Conservation (phyloP, 2,888 invertebrate genomes). For the Acleris laterana region DNA sequence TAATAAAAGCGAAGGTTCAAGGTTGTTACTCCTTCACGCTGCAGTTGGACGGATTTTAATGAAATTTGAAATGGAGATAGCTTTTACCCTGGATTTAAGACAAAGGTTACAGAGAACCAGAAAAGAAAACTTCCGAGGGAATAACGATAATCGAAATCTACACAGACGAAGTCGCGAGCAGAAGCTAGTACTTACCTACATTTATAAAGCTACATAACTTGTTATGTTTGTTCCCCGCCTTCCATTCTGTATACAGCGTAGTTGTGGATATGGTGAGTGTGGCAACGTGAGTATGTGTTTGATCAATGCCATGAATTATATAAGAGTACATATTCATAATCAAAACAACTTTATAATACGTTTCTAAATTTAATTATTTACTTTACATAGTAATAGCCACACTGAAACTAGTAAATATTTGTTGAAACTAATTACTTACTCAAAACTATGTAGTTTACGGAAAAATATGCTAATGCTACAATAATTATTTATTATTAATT, state of each 20-base stretch:
- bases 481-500: neutral
- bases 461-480: neutral
- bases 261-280: constrained; percentile 23
- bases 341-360: neutral
- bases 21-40: too few species aligned
- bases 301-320: constrained; percentile 33
- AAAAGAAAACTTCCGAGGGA: too few species aligned
- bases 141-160: too few species aligned
- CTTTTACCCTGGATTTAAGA: too few species aligned
- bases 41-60: too few species aligned
- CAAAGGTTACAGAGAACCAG: too few species aligned
- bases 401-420: neutral
- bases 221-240: too few species aligned
- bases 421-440: neutral
- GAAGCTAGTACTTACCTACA: too few species aligned
- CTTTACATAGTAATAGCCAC: neutral
- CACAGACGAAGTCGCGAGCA: too few species aligned
- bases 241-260: neutral
- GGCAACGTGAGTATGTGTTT: constrained; percentile 36
- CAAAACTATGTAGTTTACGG: neutral
- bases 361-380: neutral
- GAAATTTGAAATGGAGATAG: too few species aligned
- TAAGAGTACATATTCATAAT: constrained; percentile 6
- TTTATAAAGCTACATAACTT: too few species aligned
- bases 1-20: too few species aligned